phyloP scores from a whole-genome alignment of 2,113 vertebrate species.

The Catharus minimus region DNA sequence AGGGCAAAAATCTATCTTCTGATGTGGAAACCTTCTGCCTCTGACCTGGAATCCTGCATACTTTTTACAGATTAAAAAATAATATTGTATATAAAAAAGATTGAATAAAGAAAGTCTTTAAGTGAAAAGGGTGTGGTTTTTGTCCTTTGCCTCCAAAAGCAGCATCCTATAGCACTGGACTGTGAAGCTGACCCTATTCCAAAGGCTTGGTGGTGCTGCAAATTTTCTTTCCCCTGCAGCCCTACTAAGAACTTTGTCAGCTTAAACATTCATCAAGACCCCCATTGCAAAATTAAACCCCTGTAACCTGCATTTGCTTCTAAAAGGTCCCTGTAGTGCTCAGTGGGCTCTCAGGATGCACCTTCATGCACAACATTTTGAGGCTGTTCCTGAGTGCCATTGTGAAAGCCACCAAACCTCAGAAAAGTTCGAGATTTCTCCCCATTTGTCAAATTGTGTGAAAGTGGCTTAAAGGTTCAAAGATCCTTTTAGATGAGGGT shows the following conservation, averaged over 20 bases:
- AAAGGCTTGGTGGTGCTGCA: background rate
- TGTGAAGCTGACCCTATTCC: background rate
- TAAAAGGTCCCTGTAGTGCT: background rate
- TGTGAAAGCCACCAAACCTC: background rate
- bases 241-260: background rate
- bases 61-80: constrained; percentile 76
- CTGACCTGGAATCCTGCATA: constrained; percentile 72
- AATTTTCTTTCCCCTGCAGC: background rate
- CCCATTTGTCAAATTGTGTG: background rate
- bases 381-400: background rate
- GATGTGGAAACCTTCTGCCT: constrained; percentile 58
- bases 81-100: constrained; percentile 77
- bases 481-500: background rate
- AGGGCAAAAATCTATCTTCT: constrained; percentile 58
- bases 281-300: background rate
- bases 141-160: background rate
- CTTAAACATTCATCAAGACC: background rate
- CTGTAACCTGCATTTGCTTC: background rate
- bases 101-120: constrained; percentile 83
- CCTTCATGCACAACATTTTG: background rate
- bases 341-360: background rate
- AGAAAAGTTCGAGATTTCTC: background rate
- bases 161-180: background rate
- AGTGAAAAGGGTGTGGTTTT: constrained; percentile 39
- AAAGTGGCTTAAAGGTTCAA: background rate